A percentile compares a stretch with the other conserved stretches of the same genome.
phyloP scores from a whole-genome alignment of 2,113 vertebrate species.

The Neomonachus schauinslandi region DNA sequence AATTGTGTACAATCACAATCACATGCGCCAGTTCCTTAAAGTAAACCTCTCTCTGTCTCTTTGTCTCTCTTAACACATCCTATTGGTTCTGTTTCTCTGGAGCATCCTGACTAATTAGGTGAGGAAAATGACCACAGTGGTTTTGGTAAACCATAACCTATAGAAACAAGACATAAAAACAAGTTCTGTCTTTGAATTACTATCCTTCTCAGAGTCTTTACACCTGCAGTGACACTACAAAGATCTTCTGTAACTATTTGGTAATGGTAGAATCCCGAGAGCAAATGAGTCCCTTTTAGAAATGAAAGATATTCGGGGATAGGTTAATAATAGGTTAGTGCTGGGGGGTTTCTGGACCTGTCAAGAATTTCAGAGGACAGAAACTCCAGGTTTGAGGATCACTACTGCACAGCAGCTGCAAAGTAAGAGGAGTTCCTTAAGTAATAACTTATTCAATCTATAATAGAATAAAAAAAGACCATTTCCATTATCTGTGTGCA shows the following conservation, averaged over 20 bases:
- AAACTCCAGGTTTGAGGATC: background rate
- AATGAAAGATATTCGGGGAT: background rate
- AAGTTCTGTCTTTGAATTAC: background rate
- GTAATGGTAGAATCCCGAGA: background rate
- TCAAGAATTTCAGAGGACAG: background rate
- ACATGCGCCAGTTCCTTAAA: background rate
- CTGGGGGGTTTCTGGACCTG: background rate
- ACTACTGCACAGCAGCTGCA: background rate
- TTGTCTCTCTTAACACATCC: background rate
- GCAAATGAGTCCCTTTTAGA: background rate
- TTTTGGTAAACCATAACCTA: background rate
- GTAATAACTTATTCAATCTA: background rate
- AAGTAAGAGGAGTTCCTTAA: background rate
- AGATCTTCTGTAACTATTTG: background rate
- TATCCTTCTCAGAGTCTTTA: background rate
- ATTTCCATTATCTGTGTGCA: background rate
- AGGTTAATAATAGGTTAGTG: background rate
- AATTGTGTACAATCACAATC: background rate
- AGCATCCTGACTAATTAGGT: background rate
- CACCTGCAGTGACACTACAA: background rate
- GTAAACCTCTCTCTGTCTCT: background rate
- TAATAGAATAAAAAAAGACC: background rate
- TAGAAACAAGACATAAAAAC: background rate
- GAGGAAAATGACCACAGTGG: background rate
- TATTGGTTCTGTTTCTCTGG: background rate